These are phyloP conservation scores for Pseudoips prasinana DNA, from an alignment of 2,888 invertebrate species.

Conservation along the genomic window DNA sequence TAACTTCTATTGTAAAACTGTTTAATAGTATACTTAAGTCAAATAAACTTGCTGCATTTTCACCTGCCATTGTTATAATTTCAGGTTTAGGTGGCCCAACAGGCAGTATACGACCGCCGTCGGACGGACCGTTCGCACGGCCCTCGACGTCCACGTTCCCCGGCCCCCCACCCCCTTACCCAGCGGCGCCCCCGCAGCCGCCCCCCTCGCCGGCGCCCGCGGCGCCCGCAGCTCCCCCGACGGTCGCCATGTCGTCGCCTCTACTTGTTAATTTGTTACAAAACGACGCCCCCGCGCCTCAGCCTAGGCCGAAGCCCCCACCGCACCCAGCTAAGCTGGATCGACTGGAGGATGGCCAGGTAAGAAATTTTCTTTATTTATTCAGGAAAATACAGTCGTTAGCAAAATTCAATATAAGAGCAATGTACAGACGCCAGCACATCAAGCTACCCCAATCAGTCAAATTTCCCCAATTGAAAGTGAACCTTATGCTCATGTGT, in stretches of 20 bases:
- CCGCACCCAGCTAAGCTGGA: constrained; percentile 68
- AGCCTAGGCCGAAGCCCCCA: constrained; percentile 52
- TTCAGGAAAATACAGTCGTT: no score
- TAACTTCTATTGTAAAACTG: no score
- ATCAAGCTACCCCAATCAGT: no score
- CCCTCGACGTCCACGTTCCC: constrained; percentile 58
- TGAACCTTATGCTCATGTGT: no score
- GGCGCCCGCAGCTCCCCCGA: constrained; percentile 39
- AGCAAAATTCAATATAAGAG: no score
- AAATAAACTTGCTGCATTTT: no score
- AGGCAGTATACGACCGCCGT: constrained; percentile 27
- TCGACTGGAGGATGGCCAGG: constrained; percentile 67
- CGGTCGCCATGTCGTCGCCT: constrained; percentile 92
- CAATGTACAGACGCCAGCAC: no score
- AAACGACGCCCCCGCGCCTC: constrained; percentile 85
- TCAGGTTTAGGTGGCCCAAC: constrained; percentile 48
- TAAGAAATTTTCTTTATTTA: constrained; percentile 18
- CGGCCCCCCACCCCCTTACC: constrained; percentile 65
- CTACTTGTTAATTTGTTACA: constrained; percentile 95
- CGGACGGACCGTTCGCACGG: constrained; percentile 51
- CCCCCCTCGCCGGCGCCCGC: constrained; percentile 22
- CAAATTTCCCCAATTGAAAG: no score
- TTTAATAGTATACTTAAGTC: no score
- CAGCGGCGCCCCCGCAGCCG: constrained; percentile 37
- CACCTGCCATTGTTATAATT: no score